These are phyloP conservation scores for Ibidorhyncha struthersii DNA, from an alignment of 2,113 vertebrate species.

Conservation along the genomic window DNA sequence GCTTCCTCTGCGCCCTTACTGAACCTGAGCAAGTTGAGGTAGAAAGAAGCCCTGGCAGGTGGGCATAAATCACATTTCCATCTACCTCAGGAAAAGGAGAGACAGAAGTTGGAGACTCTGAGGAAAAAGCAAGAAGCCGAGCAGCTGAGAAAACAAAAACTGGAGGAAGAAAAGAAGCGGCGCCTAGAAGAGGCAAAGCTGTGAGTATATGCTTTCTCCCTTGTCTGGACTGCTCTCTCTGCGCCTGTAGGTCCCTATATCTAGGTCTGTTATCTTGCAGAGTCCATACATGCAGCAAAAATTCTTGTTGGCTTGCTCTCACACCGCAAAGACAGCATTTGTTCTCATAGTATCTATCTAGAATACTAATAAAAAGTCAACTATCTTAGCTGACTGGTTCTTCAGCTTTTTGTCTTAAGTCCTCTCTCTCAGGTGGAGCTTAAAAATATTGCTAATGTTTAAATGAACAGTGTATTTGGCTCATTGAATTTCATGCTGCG, in stretches of 20 bases:
- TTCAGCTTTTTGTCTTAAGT: not conserved
- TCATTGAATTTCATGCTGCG: not conserved
- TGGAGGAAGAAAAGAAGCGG: constrained; percentile 89
- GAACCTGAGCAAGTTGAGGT: not conserved
- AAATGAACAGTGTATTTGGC: not conserved
- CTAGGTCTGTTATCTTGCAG: not conserved
- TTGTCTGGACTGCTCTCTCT: not conserved
- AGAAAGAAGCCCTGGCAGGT: not conserved
- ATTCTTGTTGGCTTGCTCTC: not conserved
- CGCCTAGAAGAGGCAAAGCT: constrained; percentile 86
- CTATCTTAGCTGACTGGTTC: not conserved
- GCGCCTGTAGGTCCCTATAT: not conserved
- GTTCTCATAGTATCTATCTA: not conserved
- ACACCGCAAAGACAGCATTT: not conserved
- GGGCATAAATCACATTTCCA: not conserved
- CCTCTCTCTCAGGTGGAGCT: not conserved
- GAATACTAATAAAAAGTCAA: not conserved
- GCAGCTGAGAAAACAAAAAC: constrained; percentile 84
- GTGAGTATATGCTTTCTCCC: constrained; percentile 66
- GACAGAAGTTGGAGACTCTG: constrained; percentile 84
- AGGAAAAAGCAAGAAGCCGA: constrained; percentile 91
- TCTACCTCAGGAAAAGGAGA: constrained; percentile 83
- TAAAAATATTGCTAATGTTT: not conserved
- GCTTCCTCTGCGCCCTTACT: not conserved
- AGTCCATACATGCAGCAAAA: not conserved